Percentiles rank a stretch among this genome's conserved stretches.
phyloP scores from a whole-genome alignment of 2,888 invertebrate genomes.

The Netelia inedita region DNA sequence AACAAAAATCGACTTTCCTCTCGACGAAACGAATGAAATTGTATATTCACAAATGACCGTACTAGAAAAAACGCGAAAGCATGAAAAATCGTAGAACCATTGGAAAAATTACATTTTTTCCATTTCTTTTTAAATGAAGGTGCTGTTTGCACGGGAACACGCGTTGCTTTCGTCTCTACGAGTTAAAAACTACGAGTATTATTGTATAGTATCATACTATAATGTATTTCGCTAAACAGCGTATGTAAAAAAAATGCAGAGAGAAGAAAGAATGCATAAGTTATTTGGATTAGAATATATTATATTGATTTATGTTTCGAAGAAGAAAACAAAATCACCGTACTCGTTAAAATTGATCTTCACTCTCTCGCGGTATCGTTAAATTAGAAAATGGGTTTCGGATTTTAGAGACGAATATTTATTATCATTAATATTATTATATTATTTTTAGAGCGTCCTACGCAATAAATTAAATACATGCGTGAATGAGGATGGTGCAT shows the following conservation, averaged over 20 bases:
- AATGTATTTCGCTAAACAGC: neutral
- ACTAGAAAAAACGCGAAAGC: neutral
- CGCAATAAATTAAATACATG: conserved; percentile 31
- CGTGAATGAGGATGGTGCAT: conserved; percentile 40
- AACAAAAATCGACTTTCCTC: neutral
- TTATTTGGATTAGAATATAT: neutral
- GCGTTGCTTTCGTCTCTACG: neutral
- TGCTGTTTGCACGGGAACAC: neutral
- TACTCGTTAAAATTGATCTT: conserved; percentile 5
- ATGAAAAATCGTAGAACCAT: neutral
- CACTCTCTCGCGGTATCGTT: neutral
- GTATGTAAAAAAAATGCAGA: neutral
- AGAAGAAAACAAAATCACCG: neutral
- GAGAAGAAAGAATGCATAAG: neutral
- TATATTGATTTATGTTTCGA: neutral
- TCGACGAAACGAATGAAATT: neutral
- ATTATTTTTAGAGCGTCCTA: neutral
- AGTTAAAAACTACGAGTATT: conserved; percentile 41
- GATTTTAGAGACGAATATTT: neutral
- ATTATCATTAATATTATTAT: neutral
- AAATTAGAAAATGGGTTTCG: neutral
- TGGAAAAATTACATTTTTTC: neutral
- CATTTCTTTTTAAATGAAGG: neutral
- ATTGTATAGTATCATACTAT: conserved; percentile 33
- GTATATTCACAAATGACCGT: neutral